Base-by-base conservation (phyloP, 2,797 vertebrate species). In the Notolabrus celidotus region DNA sequence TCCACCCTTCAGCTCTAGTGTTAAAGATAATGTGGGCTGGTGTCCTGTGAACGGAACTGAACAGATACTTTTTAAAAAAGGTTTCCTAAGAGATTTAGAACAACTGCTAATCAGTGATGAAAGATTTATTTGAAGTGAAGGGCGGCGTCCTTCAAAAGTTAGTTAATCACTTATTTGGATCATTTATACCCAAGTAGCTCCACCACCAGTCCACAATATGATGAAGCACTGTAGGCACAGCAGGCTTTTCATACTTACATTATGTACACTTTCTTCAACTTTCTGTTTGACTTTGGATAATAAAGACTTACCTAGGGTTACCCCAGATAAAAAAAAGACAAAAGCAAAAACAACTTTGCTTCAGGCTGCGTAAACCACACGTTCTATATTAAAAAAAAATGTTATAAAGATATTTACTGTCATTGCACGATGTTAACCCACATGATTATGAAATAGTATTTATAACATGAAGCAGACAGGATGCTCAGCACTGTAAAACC, bases 221-320 rank as follows among this genome's bases (percentile, higher is more conserved):
- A 72, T 47, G 60, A 66, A 84, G 70, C 82, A 86, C 82, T 79
- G 54, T 85, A 91, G 89, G 89, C 90, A 91, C 89, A 85, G 69
- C 79, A 88, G 89, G 86, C 85, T 90, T 81, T 83, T 82, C 80
- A 76, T 91, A 89, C 76, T 86, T 89, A 87, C 80, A 90, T 71
- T 88, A 89, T 82, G 55, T 89, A 90, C 87, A 89, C 80, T 41
- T 73, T 67, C 78, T 79, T 67, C 67, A 68, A 82, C 77, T 79
- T 83, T 85, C 84, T 77, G 57, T 74, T 87, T 83, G 50, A 84
- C 88, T 92, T 90, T 90, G 89, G 91, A 87, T 86, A 69, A 74
- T 83, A 83, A 74, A 64, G 79, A 84, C 60, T 69, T 76, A 67
- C 38, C 52, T 7, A 57, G 55, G 73, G 27, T 73, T 53, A 68